A percentile compares a stretch with the other conserved stretches of the same genome.
Conservation (phyloP, 1,140 invertebrate species). For the Helicoverpa zea region DNA sequence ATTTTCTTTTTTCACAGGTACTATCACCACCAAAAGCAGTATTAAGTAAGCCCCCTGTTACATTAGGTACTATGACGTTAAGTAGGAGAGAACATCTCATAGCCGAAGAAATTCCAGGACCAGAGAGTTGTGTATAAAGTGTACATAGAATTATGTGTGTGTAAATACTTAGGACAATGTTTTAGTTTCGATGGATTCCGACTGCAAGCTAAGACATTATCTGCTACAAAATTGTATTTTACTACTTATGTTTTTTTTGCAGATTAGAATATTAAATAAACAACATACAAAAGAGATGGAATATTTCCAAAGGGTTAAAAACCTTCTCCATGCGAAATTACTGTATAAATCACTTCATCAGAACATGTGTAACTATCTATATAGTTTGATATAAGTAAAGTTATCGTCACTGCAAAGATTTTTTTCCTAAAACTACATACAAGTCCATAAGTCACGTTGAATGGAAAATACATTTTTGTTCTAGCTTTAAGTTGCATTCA, state of each 20-base stretch:
- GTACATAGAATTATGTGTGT: slow-evolving; percentile 48
- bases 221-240: too few relatives aligned
- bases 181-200: background rate
- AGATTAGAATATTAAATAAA: too few relatives aligned
- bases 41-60: slow-evolving; percentile 67
- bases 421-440: too few relatives aligned
- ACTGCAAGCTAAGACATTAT: background rate
- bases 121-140: slow-evolving; percentile 84
- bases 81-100: slow-evolving; percentile 82
- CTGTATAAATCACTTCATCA: too few relatives aligned
- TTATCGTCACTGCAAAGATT: too few relatives aligned
- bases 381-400: too few relatives aligned
- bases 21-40: slow-evolving; percentile 65
- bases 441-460: too few relatives aligned
- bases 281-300: too few relatives aligned
- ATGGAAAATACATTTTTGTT: background rate
- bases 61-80: slow-evolving; percentile 68
- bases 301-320: too few relatives aligned
- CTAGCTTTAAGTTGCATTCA: background rate
- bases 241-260: too few relatives aligned
- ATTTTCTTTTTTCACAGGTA: slow-evolving; percentile 67
- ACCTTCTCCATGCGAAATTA: too few relatives aligned
- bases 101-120: slow-evolving; percentile 82
- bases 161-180: slow-evolving; percentile 31
- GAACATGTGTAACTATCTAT: too few relatives aligned